Evolutionary conservation across 2,113 vertebrate species (phyloP), one percentile per base, ranked within the genome.

Genomic region (Nematolebias whitei): DNA sequence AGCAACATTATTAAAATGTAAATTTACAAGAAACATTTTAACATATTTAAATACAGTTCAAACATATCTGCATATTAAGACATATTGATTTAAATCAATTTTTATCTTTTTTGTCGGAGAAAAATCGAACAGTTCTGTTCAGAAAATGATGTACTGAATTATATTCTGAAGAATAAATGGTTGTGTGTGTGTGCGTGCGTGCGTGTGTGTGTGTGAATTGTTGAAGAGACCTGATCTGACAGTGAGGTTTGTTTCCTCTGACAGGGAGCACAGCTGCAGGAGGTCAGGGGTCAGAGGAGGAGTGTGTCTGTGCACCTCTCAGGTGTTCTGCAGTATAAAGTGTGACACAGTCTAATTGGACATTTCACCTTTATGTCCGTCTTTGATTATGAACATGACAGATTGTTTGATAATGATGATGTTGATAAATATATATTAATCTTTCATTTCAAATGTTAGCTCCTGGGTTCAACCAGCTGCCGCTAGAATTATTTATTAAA

Each of bases 211-310:
- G 14, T 41, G 54, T 41, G 20, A 35, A n/a, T 19, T 44, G 22
- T 29, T 15, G 40, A 59, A 26, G 56, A 39, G 35, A 61, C 13
- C 7, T 48, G 44, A 48, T 61, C 29, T 20, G 58, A 50, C 59
- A 23, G 32, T 18, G 32, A 35, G 45, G 32, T 35, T 15, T 23
- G 43, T 48, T 49, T 45, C 32, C 19, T 50, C 32, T 62, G 59
- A 62, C 11, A 18, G 23, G 18, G 20, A 62, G 35, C 14, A 12
- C 32, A 62, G 45, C 45, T 50, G 49, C 59, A 62, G 32, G 59
- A 50, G 59, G 45, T 62, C n/a, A 50, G 10, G 10, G 59, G 45
- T 49, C 43, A 35, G 26, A 32, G 48, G 32, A 23, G 19, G 59
- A 49, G 59, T 38, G 26, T 49, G 26, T 61, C 12, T 29, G 26